Percentiles rank a stretch among this genome's conserved stretches.
phyloP scores from a whole-genome alignment of 2,113 vertebrate genomes.

The Montifringilla adamsi region DNA sequence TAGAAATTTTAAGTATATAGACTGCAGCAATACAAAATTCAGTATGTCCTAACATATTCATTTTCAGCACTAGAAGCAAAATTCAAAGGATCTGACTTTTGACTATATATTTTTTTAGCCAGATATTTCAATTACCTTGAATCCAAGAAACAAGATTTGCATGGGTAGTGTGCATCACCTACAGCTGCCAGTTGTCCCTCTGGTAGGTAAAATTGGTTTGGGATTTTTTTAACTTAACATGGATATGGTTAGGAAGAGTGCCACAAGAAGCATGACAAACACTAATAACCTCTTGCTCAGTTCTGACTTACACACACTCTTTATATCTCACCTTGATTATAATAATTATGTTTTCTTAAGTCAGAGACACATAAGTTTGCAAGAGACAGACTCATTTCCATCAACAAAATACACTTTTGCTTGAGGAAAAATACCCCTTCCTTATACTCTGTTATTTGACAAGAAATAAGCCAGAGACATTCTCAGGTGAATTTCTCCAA shows the following conservation, averaged over 20 bases:
- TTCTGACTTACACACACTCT: neutral
- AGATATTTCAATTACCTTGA: neutral
- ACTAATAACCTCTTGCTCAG: slow-evolving; percentile 38
- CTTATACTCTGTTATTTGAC: slow-evolving; percentile 3
- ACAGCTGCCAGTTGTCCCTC: neutral
- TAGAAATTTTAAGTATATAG: neutral
- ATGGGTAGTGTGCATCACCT: neutral
- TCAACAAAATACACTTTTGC: neutral
- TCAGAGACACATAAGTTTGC: neutral
- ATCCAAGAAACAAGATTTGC: neutral
- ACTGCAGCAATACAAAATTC: neutral
- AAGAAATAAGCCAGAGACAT: neutral
- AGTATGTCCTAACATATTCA: neutral
- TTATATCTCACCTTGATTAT: neutral
- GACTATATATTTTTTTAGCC: neutral
- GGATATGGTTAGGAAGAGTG: slow-evolving; percentile 8
- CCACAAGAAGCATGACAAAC: slow-evolving; percentile 40
- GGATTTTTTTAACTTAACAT: neutral
- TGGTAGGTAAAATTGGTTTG: neutral
- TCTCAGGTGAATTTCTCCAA: neutral
- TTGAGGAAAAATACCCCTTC: slow-evolving; percentile 13
- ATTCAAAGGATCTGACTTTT: neutral
- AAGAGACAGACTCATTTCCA: neutral
- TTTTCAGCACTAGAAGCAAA: neutral
- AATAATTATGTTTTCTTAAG: neutral